phyloP scores from a whole-genome alignment of 2,113 vertebrate species.

The Halcyon senegalensis region DNA sequence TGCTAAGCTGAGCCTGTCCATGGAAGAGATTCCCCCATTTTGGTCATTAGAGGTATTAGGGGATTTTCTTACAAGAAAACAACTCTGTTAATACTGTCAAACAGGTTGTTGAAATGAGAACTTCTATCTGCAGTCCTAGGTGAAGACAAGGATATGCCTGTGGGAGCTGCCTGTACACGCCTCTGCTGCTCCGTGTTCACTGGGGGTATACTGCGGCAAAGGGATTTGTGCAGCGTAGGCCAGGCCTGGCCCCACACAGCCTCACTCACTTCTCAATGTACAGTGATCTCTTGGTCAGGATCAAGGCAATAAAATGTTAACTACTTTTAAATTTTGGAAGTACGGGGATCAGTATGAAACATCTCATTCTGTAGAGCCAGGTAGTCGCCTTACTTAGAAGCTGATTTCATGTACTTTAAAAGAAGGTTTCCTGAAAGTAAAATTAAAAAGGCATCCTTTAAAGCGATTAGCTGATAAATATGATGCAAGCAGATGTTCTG shows the following conservation, averaged over 20 bases:
- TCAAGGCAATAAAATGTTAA: not conserved
- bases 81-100: not conserved
- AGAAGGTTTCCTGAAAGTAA: not conserved
- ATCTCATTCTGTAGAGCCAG: not conserved
- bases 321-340: not conserved
- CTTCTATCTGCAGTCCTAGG: not conserved
- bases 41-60: fast-evolving
- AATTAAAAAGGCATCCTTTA: not conserved
- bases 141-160: not conserved
- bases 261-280: not conserved
- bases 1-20: not conserved
- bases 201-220: fast-evolving
- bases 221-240: no score
- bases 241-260: not conserved
- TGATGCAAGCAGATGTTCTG: not conserved
- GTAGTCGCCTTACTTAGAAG: not conserved
- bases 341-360: not conserved
- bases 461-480: not conserved
- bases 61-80: not conserved
- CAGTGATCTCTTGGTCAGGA: no score
- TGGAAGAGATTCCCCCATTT: not conserved
- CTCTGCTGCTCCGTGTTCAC: fast-evolving
- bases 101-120: not conserved
- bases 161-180: not conserved
- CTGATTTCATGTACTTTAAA: not conserved